Evolutionary conservation across 2,888 invertebrate species (phyloP).

Genomic region (Lithophane semibrunnea): DNA sequence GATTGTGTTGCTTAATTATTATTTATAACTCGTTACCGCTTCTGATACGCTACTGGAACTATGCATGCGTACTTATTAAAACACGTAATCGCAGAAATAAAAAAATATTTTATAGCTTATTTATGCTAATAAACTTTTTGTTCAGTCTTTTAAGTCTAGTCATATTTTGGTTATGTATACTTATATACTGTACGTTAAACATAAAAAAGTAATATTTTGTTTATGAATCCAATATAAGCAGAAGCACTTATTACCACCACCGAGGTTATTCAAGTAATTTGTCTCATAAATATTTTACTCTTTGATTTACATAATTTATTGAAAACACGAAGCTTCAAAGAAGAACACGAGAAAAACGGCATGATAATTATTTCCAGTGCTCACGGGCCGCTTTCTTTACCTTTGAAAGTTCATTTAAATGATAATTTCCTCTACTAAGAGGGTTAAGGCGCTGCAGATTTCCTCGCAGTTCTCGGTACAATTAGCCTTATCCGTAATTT

Average conservation of each 20-base stretch:
- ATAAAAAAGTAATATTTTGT: slow-evolving; percentile 34
- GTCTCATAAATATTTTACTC: slow-evolving; percentile 49
- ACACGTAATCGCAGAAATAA: slow-evolving; percentile 22
- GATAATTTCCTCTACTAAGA: slow-evolving; percentile 71
- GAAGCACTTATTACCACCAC: slow-evolving; percentile 32
- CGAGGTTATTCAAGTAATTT: slow-evolving; percentile 52
- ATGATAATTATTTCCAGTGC: slow-evolving; percentile 64
- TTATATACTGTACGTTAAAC: too few relatives aligned
- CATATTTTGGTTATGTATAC: slow-evolving; percentile 24
- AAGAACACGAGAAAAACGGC: slow-evolving; percentile 57
- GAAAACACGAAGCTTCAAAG: slow-evolving; percentile 54
- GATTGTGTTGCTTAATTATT: slow-evolving; percentile 75
- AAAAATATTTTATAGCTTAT: slow-evolving; percentile 4
- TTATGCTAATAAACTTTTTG: slow-evolving; percentile 19
- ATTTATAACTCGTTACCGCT: slow-evolving; percentile 70
- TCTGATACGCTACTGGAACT: slow-evolving; percentile 54
- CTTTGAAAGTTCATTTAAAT: slow-evolving; percentile 71
- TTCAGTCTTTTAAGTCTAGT: background rate
- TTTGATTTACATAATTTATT: slow-evolving; percentile 61
- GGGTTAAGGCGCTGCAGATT: slow-evolving; percentile 63
- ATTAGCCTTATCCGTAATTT: slow-evolving; percentile 66
- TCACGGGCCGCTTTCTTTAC: slow-evolving; percentile 60
- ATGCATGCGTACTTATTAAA: slow-evolving; percentile 30
- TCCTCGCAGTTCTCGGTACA: slow-evolving; percentile 56
- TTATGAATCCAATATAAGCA: slow-evolving; percentile 32